Base-by-base conservation (phyloP, 2,888 invertebrate genomes). In the Luffia ferchaultella region DNA sequence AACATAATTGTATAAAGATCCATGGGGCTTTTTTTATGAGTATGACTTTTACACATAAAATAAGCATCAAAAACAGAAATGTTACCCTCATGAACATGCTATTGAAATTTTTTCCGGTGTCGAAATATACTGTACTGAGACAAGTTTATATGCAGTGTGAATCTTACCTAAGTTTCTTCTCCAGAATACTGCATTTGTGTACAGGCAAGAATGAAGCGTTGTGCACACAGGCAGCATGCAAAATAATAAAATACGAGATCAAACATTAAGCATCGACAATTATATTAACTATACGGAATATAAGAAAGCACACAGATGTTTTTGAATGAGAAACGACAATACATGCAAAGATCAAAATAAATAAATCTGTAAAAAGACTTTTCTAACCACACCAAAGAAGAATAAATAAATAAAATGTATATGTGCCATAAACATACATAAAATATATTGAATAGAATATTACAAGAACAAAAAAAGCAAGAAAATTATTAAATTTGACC, bases 81-180 rank as follows among this genome's bases (percentile, higher is more conserved):
- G n/a, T n/a, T n/a, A n/a, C n/a, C n/a, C n/a, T n/a, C n/a, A n/a
- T n/a, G n/a, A n/a, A n/a, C n/a, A n/a, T n/a, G n/a, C n/a, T n/a
- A n/a, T n/a, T n/a, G n/a, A n/a, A n/a, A n/a, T n/a, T n/a, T n/a
- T n/a, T n/a, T n/a, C n/a, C n/a, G n/a, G n/a, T n/a, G n/a, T n/a
- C n/a, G n/a, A n/a, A n/a, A n/a, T n/a, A n/a, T n/a, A n/a, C n/a
- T n/a, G n/a, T n/a, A n/a, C n/a, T n/a, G n/a, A n/a, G n/a, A n/a
- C n/a, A n/a, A n/a, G n/a, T n/a, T n/a, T n/a, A n/a, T n/a, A n/a
- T n/a, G n/a, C n/a, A n/a, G n/a, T n/a, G n/a, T n/a, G n/a, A n/a
- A 57, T 84, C 91, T 89, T 87, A 92, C 92, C 92, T 89, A 85
- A 90, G 90, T 87, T 91, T 91, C 86, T 90, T 92, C 87, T 92